phyloP scores from a whole-genome alignment of 1,140 invertebrate species.

The Neomicropteryx cornuta region DNA sequence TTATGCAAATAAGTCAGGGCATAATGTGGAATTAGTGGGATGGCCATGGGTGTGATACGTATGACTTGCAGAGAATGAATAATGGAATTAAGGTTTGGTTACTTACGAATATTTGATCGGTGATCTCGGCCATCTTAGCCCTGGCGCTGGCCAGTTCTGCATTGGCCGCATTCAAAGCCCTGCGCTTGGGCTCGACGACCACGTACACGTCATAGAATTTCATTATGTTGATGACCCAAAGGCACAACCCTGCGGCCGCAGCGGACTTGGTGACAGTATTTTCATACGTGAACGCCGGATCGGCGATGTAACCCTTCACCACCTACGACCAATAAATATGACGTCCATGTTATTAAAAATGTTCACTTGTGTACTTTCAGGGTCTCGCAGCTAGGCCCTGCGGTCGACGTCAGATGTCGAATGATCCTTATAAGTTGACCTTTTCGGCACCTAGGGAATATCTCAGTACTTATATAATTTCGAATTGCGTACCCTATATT shows the following conservation, averaged over 20 bases:
- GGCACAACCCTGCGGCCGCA: constrained; percentile 75
- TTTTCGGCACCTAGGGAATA: too few species aligned
- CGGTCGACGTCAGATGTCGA: constrained; percentile 73
- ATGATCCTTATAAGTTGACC: constrained; percentile 20
- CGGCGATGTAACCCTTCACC: constrained; percentile 25
- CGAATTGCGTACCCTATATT: too few species aligned
- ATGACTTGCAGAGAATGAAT: too few species aligned
- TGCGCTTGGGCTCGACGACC: constrained; percentile 75
- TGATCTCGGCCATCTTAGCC: constrained; percentile 49
- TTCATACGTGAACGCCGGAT: constrained; percentile 69
- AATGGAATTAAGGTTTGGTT: neutral
- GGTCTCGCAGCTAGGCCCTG: constrained; percentile 73
- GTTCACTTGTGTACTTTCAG: constrained; percentile 66
- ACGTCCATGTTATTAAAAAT: constrained; percentile 20
- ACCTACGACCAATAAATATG: neutral
- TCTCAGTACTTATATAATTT: too few species aligned
- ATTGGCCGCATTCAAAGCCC: constrained; percentile 64
- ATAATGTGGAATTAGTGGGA: too few species aligned
- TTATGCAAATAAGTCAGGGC: too few species aligned
- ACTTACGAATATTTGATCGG: constrained; percentile 18
- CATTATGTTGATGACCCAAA: constrained; percentile 84
- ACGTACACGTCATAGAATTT: constrained; percentile 77
- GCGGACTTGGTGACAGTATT: constrained; percentile 66
- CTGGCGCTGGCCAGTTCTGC: constrained; percentile 63
- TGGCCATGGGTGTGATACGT: too few species aligned